Evolutionary conservation across 1,140 invertebrate genomes (phyloP), one percentile per base, ranked within the genome.

Genomic region (Bombus balteatus): DNA sequence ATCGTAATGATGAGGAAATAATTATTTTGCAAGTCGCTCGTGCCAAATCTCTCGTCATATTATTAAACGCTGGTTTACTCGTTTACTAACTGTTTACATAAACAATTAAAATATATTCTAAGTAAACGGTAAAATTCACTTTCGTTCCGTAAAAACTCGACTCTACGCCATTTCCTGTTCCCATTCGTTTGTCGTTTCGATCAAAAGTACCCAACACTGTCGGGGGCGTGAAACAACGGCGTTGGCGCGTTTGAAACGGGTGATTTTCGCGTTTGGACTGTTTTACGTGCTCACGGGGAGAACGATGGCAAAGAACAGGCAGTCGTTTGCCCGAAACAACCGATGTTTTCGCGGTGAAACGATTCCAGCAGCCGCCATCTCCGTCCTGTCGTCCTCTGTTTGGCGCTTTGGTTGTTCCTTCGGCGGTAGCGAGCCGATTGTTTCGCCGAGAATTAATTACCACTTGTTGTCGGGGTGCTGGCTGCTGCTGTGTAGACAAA

Each of bases 391-490:
- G 57, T 32, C 34, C 41, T 39, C 47, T 70, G 41, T 74, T 83
- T 87, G 37, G 34, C 71, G 59, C 43, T 43, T 70, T 66, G 43
- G 74, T 65, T 68, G 84, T 81, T 81, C 86, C 53, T 78, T 77
- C 86, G n/a, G 41, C 76, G 68, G 74, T 83, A 79, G 79, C 87
- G 87, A 78, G 87, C 89, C 89, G 92, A 94, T 94, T 93, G 91
- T 94, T 91, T 91, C 89, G 76, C 89, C 89, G 89, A 93, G 93
- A 94, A 94, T 94, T 94, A 94, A 94, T 94, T 94, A 94, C 93
- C 93, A 93, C 92, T 94, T 94, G 92, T 93, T 93, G 88, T 90
- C 84, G 89, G 66, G 80, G 71, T 41, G 68, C 75, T 65, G 41
- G 73, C 53, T 79, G 79, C n/a, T 59, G 82, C 77, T 47, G 39